Base-by-base conservation (phyloP, 2,113 vertebrate genomes). In the Syngnathus scovelli region DNA sequence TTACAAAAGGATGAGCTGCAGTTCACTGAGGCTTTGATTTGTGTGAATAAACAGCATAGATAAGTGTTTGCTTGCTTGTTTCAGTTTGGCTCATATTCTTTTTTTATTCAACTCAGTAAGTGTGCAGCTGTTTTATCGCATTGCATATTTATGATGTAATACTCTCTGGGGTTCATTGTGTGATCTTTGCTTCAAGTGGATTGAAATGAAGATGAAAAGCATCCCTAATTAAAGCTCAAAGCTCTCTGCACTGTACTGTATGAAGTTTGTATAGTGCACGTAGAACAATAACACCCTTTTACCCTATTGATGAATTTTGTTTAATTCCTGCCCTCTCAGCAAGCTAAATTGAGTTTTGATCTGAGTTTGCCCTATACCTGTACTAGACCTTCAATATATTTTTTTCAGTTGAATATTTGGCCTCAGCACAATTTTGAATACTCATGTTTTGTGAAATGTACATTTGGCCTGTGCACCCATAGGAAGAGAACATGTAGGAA, bases 281-380 rank as follows among this genome's bases (percentile, higher is more conserved):
- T 48, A 21, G 36, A 61, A 33, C 27, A 33, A 62, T 48, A 78
- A 18, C 44, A 70, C 68, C 68, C 59, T 6, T 69, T 83, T 64
- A 37, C 68, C 41, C 64, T 64, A 21, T 65, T 72, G 59, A 72
- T 74, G 68, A 77, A 85, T 75, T 0, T 70, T 64, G 71, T 83
- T 82, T 74, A 68, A 78, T 78, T 72, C 59, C 56, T 56, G 49
- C 4, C 1, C 56, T 75, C 64, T 69, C 66, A 75, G 78, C 67
- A 46, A 59, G 39, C 68, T 67, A 84, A 43, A 43, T 83, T 83
- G 41, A 64, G 67, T 74, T 74, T 60, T 75, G 61, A 76, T 82
- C 69, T 56, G 52, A 64, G 61, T 77, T 66, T 43, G 38, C 23
- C 63, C 51, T 49, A 49, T 63, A 69, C 59, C 38, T 67, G n/a